Conservation (phyloP, 2,113 vertebrate species). For the Triplophysa dalaica region DNA sequence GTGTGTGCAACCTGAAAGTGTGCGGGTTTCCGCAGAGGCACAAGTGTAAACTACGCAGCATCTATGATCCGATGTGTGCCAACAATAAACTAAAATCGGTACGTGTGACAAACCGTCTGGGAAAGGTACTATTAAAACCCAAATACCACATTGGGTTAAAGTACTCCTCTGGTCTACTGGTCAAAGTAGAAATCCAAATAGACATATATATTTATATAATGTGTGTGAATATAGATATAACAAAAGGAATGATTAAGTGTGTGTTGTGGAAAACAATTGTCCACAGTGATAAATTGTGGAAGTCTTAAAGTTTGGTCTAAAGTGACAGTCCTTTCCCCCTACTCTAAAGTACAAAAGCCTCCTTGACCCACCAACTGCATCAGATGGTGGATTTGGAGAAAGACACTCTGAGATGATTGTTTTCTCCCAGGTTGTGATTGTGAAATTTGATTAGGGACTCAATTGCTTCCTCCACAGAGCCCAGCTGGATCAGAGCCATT, state of each 20-base stretch:
- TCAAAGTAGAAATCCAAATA: constrained; percentile 63
- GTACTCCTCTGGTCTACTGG: constrained; percentile 66
- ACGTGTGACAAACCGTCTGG: constrained; percentile 26
- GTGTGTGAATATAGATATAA: constrained; percentile 43
- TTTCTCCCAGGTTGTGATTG: constrained; percentile 95
- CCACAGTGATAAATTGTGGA: constrained; percentile 61
- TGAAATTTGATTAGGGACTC: constrained; percentile 93
- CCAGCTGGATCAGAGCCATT: constrained; percentile 98
- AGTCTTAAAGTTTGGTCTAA: constrained; percentile 67
- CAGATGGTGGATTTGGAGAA: constrained; percentile 99
- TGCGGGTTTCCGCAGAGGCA: constrained; percentile 48
- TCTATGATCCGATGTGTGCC: constrained; percentile 42
- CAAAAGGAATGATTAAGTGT: constrained; percentile 75
- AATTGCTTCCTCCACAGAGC: constrained; percentile 93
- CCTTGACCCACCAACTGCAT: constrained; percentile 46
- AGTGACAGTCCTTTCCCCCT: constrained; percentile 62
- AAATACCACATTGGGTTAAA: constrained; percentile 54
- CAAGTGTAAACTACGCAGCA: constrained; percentile 51
- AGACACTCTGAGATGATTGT: constrained; percentile 92
- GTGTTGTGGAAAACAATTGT: constrained; percentile 62
- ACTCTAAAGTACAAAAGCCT: constrained; percentile 26
- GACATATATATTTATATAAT: constrained; percentile 28
- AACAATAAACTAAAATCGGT: background rate
- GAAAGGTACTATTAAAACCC: constrained; percentile 46
- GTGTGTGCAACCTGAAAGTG: constrained; percentile 41